phyloP scores from a whole-genome alignment of 2,797 vertebrate species.

The Ctenosaura bakeri region DNA sequence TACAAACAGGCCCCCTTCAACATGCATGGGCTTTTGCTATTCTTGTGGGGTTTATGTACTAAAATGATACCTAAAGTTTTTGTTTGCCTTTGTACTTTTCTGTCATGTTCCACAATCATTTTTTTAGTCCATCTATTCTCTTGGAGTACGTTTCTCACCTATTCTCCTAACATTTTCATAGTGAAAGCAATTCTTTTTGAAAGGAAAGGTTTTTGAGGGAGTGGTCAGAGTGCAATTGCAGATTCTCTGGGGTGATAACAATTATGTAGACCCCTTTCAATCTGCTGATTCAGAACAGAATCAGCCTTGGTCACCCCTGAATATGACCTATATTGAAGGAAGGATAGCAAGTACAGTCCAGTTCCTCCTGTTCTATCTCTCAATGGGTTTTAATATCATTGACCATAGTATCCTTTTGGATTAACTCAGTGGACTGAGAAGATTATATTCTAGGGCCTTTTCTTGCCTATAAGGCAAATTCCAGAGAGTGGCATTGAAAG shows the following conservation, averaged over 20 bases:
- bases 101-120: no score
- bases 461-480: no score
- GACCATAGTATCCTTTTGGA: no score
- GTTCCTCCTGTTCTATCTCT: no score
- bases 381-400: no score
- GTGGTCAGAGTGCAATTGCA: neutral
- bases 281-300: neutral
- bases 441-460: no score
- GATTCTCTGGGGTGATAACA: neutral
- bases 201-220: neutral
- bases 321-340: neutral
- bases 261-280: neutral
- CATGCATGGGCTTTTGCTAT: neutral
- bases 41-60: neutral
- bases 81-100: neutral
- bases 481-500: no score
- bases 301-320: neutral
- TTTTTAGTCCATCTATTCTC: rapidly evolving
- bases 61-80: neutral
- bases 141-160: neutral
- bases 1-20: neutral
- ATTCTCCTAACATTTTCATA: neutral
- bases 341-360: neutral
- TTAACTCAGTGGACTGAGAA: no score
- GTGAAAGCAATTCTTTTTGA: neutral